These are phyloP conservation scores for Graptemys geographica DNA, from an alignment of 2,797 vertebrate genomes.

Conservation along the genomic window DNA sequence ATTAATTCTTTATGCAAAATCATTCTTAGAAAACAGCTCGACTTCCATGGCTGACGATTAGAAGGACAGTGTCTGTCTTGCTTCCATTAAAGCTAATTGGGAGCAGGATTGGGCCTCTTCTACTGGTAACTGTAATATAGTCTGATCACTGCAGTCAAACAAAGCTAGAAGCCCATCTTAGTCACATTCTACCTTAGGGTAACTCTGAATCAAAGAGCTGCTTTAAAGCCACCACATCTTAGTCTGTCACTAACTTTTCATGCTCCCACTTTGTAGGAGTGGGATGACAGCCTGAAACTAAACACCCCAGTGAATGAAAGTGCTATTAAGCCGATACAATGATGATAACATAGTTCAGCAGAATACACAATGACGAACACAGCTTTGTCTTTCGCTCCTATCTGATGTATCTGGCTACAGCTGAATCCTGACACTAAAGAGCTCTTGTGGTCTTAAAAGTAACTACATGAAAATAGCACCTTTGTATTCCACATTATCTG, in stretches of 20 bases:
- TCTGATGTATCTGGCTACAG: constrained; percentile 76
- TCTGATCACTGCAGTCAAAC: neutral
- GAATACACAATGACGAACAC: constrained; percentile 73
- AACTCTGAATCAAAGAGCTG: no score
- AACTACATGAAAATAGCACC: neutral
- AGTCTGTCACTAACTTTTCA: neutral
- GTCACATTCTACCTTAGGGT: neutral
- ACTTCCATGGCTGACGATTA: neutral
- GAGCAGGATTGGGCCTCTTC: neutral
- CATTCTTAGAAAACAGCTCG: neutral
- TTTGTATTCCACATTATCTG: neutral
- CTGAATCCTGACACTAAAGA: neutral
- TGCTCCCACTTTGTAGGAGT: neutral
- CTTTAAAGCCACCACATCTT: neutral
- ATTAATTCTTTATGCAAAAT: neutral
- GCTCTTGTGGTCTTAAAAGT: neutral
- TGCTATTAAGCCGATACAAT: constrained; percentile 57
- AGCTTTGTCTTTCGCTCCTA: constrained; percentile 81
- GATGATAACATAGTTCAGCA: constrained; percentile 86
- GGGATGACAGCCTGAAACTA: neutral
- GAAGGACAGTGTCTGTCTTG: neutral
- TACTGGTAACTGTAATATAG: neutral
- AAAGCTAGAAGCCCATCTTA: neutral
- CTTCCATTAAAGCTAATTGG: neutral
- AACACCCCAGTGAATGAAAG: neutral